Evolutionary conservation across 92 coral and sea anemone species (phyloP).

Genomic region (Parazoanthus swiftii): DNA sequence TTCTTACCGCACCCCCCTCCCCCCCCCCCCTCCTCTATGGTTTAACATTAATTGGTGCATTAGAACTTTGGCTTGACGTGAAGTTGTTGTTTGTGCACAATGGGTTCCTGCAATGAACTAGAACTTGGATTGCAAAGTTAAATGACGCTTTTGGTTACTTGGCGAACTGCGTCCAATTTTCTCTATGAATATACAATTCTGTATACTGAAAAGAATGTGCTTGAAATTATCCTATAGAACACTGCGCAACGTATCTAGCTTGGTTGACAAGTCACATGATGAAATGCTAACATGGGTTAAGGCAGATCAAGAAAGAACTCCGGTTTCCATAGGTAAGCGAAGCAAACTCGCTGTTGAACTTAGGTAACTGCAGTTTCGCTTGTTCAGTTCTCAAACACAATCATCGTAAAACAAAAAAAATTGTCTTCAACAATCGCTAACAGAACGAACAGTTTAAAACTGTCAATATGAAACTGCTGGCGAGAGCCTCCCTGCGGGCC

Average conservation of each 20-base stretch:
- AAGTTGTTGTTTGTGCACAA: too few relatives aligned
- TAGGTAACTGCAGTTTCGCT: background rate
- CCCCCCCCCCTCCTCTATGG: too few relatives aligned
- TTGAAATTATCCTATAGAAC: background rate
- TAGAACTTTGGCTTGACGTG: too few relatives aligned
- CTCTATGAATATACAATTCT: background rate
- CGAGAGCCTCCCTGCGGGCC: too few relatives aligned
- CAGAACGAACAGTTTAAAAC: background rate
- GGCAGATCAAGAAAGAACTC: slow-evolving; percentile 8
- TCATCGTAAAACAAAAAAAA: too few relatives aligned
- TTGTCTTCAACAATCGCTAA: background rate
- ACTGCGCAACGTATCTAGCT: background rate
- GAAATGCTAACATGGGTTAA: slow-evolving; percentile 8
- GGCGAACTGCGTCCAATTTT: background rate
- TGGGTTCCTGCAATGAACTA: too few relatives aligned
- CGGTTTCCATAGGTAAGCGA: background rate
- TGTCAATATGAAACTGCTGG: too few relatives aligned
- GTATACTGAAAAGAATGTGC: background rate
- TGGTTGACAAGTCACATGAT: background rate
- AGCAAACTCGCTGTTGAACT: background rate
- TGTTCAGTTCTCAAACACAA: background rate
- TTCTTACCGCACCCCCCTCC: too few relatives aligned
- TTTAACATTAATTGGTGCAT: too few relatives aligned
- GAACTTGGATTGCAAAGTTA: too few relatives aligned
- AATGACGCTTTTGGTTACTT: too few relatives aligned